Conservation (phyloP, 2,888 invertebrate species). For the Tanytarsus gracilentus region DNA sequence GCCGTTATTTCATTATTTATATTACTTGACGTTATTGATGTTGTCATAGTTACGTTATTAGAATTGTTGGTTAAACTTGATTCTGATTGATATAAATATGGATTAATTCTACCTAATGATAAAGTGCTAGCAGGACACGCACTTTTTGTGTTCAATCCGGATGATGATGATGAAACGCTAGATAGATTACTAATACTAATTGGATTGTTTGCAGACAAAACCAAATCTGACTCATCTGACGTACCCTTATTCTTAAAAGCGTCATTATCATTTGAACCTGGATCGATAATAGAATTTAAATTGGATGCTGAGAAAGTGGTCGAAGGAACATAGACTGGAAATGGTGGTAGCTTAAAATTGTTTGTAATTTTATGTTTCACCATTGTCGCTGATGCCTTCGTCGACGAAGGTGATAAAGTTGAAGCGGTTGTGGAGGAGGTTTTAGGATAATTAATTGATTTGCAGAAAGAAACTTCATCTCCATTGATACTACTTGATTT, state of each 20-base stretch:
- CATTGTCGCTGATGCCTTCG: no score
- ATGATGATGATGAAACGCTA: slow-evolving; percentile 33
- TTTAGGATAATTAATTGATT: no score
- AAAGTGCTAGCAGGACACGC: slow-evolving; percentile 32
- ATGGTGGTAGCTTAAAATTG: slow-evolving; percentile 23
- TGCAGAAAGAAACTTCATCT: no score
- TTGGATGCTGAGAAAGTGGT: background rate
- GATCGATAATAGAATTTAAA: background rate
- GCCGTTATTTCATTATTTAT: background rate
- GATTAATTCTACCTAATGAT: slow-evolving; percentile 34
- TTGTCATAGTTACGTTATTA: slow-evolving; percentile 36
- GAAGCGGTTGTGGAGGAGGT: no score
- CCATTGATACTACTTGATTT: no score
- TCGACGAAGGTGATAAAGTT: no score
- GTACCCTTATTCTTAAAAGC: background rate
- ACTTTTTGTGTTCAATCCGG: slow-evolving; percentile 35
- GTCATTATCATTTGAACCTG: background rate
- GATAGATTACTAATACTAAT: no score
- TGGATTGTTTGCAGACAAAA: no score
- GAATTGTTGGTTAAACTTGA: slow-evolving; percentile 38
- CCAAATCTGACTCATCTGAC: slow-evolving; percentile 16
- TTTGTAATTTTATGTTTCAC: slow-evolving; percentile 13
- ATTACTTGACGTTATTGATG: slow-evolving; percentile 27
- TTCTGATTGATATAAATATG: slow-evolving; percentile 35
- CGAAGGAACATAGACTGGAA: slow-evolving; percentile 20